Evolutionary conservation across 2,113 vertebrate species (phyloP).

Genomic region (Meleagris gallopavo): DNA sequence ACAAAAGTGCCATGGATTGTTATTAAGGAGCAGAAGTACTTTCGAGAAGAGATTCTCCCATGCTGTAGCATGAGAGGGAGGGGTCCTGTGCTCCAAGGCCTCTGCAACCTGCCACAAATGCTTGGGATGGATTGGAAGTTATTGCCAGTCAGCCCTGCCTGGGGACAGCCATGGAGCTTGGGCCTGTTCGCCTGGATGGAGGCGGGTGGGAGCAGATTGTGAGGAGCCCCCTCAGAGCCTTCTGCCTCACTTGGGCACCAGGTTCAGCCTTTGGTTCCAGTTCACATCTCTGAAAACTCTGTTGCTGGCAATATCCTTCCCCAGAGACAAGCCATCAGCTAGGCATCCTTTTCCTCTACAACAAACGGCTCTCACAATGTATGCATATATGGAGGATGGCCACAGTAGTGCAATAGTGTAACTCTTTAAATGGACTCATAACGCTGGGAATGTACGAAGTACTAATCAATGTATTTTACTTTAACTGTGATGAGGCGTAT

Average conservation of each 20-base stretch:
- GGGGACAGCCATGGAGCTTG: not conserved
- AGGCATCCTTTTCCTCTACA: not conserved
- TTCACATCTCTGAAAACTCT: accelerated
- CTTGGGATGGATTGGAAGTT: accelerated
- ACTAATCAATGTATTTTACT: not conserved
- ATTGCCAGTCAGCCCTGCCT: not conserved
- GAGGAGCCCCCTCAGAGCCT: accelerated
- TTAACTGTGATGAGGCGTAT: not conserved
- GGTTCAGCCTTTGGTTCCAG: not conserved
- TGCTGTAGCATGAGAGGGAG: no score
- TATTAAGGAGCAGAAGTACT: not conserved
- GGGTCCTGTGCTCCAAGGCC: not conserved
- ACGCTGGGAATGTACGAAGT: not conserved
- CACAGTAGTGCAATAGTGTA: not conserved
- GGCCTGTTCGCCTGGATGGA: not conserved
- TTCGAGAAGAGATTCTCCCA: not conserved
- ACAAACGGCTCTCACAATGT: not conserved
- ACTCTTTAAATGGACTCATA: not conserved
- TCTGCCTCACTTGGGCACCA: not conserved
- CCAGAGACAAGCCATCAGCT: not conserved
- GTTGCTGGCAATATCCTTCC: not conserved
- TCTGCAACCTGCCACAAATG: not conserved
- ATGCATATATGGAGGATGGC: not conserved
- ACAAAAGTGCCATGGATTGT: not conserved
- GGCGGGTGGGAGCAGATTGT: accelerated